Evolutionary conservation across 2,113 vertebrate genomes (phyloP), one percentile per base, ranked within the genome.

Genomic region (Hemiprocne comata): DNA sequence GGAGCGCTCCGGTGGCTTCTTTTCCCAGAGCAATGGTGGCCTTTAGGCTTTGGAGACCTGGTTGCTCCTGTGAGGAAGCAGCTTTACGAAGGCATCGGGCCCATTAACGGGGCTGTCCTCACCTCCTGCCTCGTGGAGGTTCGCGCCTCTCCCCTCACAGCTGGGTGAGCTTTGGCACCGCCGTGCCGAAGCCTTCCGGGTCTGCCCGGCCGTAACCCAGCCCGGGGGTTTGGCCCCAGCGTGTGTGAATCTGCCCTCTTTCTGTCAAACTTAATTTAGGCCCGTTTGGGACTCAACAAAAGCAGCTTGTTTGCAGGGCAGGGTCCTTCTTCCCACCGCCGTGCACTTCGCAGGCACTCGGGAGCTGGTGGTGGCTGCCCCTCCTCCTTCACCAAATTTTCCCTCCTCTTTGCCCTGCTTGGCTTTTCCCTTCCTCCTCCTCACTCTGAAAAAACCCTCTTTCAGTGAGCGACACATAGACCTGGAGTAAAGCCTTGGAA

Each of bases 241-340:
- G 6, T 4, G 2, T 42, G 83, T 55, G 92, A 85, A 75, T 92
- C 75, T 96, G 93, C 77, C 96, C 94, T 97, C 81, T 79, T 96
- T 94, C 96, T 91, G 95, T 96, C 97, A 95, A 67, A 92, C 66
- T 95, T 86, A 81, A 96, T 97, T 95, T 89, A 87, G 91, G 90
- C 94, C 90, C 3, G 15, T 42, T 76, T 36, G 85, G 91, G 92
- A 85, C 13, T 9, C 83, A 93, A 94, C 95, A 96, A 97, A 96
- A 97, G 94, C 91, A 86, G 93, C 75, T 87, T 94, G 94, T 97
- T 88, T 51, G 91, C 91, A 80, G 90, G 62, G 86, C 80, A 90
- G 86, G 44, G 89, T 64, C 29, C 70, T 89, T 64, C 88, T 93
- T 84, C 46, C 80, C 6, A 51, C 61, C 5, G 9, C 78, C 5